phyloP scores from a whole-genome alignment of 2,888 invertebrate species.

The Lasius platythorax region DNA sequence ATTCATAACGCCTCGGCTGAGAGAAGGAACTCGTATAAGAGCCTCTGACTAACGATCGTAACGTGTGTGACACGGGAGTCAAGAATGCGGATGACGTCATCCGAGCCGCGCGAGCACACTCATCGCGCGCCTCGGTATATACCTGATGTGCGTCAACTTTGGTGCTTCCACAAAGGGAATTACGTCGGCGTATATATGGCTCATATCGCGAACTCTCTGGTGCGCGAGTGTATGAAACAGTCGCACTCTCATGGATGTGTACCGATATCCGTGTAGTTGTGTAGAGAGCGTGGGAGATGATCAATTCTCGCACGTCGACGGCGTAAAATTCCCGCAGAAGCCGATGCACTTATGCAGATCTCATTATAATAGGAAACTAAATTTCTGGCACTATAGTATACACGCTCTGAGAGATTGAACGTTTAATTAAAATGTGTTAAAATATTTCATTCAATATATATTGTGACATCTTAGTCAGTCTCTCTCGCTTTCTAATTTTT shows the following conservation, averaged over 20 bases:
- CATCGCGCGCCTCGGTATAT: slow-evolving; percentile 36
- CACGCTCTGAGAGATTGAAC: background rate
- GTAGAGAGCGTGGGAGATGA: slow-evolving; percentile 25
- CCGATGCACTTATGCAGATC: background rate
- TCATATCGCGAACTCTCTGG: too few relatives aligned
- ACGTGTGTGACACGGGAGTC: slow-evolving; percentile 69
- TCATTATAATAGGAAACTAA: slow-evolving; percentile 33
- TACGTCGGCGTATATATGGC: slow-evolving; percentile 5
- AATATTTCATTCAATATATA: background rate
- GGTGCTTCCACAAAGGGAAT: slow-evolving; percentile 49
- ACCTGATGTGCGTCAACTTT: slow-evolving; percentile 56
- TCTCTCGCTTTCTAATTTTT: background rate
- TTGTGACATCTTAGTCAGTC: background rate
- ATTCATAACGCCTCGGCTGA: slow-evolving; percentile 54
- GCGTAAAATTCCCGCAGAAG: slow-evolving; percentile 21
- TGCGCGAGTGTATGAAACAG: background rate
- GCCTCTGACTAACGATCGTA: slow-evolving; percentile 68
- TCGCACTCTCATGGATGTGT: background rate
- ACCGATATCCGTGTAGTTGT: background rate
- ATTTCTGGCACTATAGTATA: background rate
- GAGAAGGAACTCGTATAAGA: slow-evolving; percentile 72
- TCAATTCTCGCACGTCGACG: slow-evolving; percentile 31
- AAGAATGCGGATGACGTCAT: slow-evolving; percentile 74
- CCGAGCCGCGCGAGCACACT: slow-evolving; percentile 42
- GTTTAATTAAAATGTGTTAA: background rate